Base-by-base conservation (phyloP, 2,797 vertebrate genomes). In the Gila robusta region DNA sequence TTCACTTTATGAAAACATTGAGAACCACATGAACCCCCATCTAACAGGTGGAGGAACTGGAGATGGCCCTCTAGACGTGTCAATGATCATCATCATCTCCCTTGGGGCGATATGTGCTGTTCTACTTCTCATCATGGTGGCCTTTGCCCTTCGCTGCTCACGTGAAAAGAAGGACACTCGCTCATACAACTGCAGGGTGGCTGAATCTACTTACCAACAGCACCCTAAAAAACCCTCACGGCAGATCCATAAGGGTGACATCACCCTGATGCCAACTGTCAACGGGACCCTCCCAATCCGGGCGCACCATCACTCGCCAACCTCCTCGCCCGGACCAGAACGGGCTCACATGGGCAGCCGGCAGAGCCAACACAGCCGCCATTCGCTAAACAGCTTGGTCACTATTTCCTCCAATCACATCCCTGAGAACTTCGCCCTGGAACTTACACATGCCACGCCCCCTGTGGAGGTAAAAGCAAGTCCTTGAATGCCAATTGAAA, bases 401-500 rank as follows among this genome's bases (percentile, higher is more conserved):
- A 99, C 98, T 79, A 98, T 99, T 92, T 99, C 98, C 1, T 99
- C 98, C 49, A 99, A 98, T 96, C 98, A 99, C 8, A 97, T 99
- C 87, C 97, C 98, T 0, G 98, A 99, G 92, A 98, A 96, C 91
- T 99, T 99, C 79, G 96, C 98, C 2, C 90, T 99, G 91, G 98
- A 99, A 41, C 95, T 99, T 94, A 97, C 98, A 10, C 98, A 99
- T 0, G 96, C 97, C 67, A 98, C 98, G 4, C 98, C 98, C 11
- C 97, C 98, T 54, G 98, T 99, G 76, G 98, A 99, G 98, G 98
- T 99, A 96, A 97, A 88, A 89, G 26, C 44, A 73, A 69, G 32
- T 70, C 10, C 37, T 26, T 73, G 56, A 52, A 86, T 70, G 85
- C 64, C 80, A 81, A 66, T 49, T 44, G 66, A 71, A 72, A 91